Base-by-base conservation (phyloP, 92 coral and sea anemone species). In the Paramuricea clavata region DNA sequence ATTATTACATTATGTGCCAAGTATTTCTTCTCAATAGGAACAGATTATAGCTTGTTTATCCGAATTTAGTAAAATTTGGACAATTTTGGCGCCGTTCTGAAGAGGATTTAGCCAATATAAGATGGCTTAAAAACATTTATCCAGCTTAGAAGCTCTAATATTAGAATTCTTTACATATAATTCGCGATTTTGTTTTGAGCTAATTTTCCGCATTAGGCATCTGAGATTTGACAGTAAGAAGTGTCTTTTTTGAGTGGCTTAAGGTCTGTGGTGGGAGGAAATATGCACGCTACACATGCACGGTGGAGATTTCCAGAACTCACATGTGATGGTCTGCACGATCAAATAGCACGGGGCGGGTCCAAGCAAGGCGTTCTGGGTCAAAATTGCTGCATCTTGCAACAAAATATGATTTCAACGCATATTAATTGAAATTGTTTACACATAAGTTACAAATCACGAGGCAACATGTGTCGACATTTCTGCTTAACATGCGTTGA, bases 61-160 rank as follows among this genome's bases (percentile, higher is more conserved):
- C 41, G 19, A 28, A 65, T 65, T 31, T 65, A 60, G 31, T 7
- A 21, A 60, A 74, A 74, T 0, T 62, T 3, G 13, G 39, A 39
- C 23, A 49, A 2, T 52, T 49, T 76, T 76, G 82, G 82, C 82
- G 82, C 82, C 82, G 69, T 52, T 76, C 26, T 76, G 42, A 54
- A 76, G 82, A 32, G 68, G 43, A 32, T 2, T 65, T 28, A 65
- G 12, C 72, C 10, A n/a, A 25, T 27, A 28, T 65, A 65, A 28
- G 41, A 65, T 65, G 41, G 41, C 72, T 65, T 65, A 60, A 60
- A 25, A 25, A 21, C n/a, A 60, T 22, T 60, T 60, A 60, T n/a
- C 68, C 32, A n/a, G 72, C 22, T 39, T 13, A 33, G 28, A 65
- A 19, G n/a, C 62, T 54, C 19, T 21, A 19, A 54, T 54, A 54